phyloP scores from a whole-genome alignment of 2,113 vertebrate genomes.

The Pithys albifrons region DNA sequence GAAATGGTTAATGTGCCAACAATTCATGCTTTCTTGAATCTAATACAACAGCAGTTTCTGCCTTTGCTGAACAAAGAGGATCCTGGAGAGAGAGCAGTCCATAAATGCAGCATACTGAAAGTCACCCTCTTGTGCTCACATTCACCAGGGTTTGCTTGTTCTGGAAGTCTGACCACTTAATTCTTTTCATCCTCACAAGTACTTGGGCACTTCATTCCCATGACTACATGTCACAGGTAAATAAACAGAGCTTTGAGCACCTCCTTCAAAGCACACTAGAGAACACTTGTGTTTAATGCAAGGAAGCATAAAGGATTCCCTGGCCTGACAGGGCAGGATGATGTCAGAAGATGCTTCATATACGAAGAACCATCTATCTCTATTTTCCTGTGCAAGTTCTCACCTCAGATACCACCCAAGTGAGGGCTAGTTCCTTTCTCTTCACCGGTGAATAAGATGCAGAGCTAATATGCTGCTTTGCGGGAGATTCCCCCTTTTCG shows the following conservation, averaged over 20 bases:
- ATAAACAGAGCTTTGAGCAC: not conserved
- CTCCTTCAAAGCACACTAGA: not conserved
- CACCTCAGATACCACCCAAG: not conserved
- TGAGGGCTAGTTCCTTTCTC: not conserved
- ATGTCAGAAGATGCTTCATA: not conserved
- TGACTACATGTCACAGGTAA: rapidly evolving
- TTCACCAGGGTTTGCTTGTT: not conserved
- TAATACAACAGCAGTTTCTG: not conserved
- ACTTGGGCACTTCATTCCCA: not conserved
- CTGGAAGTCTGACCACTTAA: not conserved
- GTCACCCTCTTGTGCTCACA: not conserved
- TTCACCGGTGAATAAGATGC: not conserved
- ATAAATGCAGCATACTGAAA: not conserved
- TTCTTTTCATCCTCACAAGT: not conserved
- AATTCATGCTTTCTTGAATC: not conserved
- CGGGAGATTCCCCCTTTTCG: not conserved
- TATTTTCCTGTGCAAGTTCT: not conserved
- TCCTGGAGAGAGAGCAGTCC: not conserved
- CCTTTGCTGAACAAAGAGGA: not conserved
- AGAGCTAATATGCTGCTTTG: not conserved
- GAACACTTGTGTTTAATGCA: not conserved
- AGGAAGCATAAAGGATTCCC: not conserved
- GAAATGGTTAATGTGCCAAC: not conserved
- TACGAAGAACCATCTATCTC: not conserved
- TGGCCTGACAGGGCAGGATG: not conserved